Evolutionary conservation across 2,113 vertebrate species (phyloP), one percentile per base, ranked within the genome.

Genomic region (Perccottus glenii): DNA sequence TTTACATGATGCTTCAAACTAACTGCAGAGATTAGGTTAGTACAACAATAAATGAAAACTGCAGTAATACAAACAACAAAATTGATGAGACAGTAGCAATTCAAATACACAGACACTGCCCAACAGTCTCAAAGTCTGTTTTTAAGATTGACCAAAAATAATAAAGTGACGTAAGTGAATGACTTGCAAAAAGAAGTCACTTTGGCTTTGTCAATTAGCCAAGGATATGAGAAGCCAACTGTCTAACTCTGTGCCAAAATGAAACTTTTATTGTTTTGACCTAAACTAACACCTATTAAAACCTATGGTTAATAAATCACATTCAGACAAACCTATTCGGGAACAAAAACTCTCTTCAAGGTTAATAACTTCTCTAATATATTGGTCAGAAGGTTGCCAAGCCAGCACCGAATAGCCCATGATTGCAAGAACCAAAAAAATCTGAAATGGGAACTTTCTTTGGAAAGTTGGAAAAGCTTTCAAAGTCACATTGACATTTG

Each of bases 161-260:
- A 27, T 27, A 27, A 27, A 27, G 19, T 27, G 19, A 27, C 3
- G 19, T 27, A 3, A 27, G 19, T 27, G 19, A 72, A 36, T 69
- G 72, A 70, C 43, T 64, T 69, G 27, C 53, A 65, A 55, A 46
- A 36, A 60, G 44, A 53, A 52, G 70, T 75, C 48, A 66, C 60
- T 47, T 67, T 78, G 74, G 16, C 35, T 67, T 76, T 78, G 75
- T 55, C 42, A 11, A 9, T 16, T 33, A 14, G 70, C 75, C 80
- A 80, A 67, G 55, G 63, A 73, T 42, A 60, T 42, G 5, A 10
- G 11, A 47, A 46, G 56, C 14, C n/a, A 45, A 4, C 42, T 43
- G 42, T 43, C 42, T 44, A 48, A 44, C 16, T 60, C 14, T 55
- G 27, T 63, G 74, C 82, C 85, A 85, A 76, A 40, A 63, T 50